Percentiles rank a stretch among this genome's conserved stretches.
Conservation (phyloP, 1,140 invertebrate species). For the Papilio aristodemus region DNA sequence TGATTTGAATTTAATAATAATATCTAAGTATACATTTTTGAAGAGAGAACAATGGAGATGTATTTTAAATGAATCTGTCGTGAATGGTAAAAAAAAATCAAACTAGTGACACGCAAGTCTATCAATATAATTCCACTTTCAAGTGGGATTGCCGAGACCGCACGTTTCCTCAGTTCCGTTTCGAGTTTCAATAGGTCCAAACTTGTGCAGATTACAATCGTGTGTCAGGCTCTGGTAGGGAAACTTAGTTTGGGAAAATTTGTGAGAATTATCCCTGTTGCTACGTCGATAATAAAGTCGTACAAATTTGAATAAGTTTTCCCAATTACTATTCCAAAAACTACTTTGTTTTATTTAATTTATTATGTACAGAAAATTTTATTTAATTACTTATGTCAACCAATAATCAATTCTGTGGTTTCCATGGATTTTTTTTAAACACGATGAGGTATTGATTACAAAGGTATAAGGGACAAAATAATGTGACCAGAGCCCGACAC, state of each 20-base stretch:
- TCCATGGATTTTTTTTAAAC: conserved; percentile 4
- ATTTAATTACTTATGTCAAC: not conserved
- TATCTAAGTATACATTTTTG: conserved; percentile 2
- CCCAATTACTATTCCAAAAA: not conserved
- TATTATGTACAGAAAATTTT: too few species aligned
- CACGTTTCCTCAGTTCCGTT: conserved; percentile 53
- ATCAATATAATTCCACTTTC: conserved; percentile 53
- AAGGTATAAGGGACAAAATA: too few species aligned
- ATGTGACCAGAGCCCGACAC: conserved; percentile 57
- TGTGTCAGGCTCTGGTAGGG: conserved; percentile 60
- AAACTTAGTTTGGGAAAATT: conserved; percentile 40
- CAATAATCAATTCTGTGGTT: not conserved
- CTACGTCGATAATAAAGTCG: not conserved
- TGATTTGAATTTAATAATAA: not conserved
- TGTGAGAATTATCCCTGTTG: not conserved
- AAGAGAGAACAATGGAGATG: conserved; percentile 25
- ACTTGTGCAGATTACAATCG: conserved; percentile 65
- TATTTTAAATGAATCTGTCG: not conserved
- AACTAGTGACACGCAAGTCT: conserved; percentile 34
- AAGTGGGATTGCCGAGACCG: conserved; percentile 64
- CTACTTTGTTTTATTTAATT: not conserved
- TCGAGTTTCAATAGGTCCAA: conserved; percentile 58
- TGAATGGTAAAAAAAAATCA: conserved; percentile 32
- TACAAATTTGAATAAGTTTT: not conserved
- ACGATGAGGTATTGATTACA: too few species aligned